Evolutionary conservation across 1,140 invertebrate species (phyloP), one percentile per base, ranked within the genome.

Genomic region (Temnothorax longispinosus): DNA sequence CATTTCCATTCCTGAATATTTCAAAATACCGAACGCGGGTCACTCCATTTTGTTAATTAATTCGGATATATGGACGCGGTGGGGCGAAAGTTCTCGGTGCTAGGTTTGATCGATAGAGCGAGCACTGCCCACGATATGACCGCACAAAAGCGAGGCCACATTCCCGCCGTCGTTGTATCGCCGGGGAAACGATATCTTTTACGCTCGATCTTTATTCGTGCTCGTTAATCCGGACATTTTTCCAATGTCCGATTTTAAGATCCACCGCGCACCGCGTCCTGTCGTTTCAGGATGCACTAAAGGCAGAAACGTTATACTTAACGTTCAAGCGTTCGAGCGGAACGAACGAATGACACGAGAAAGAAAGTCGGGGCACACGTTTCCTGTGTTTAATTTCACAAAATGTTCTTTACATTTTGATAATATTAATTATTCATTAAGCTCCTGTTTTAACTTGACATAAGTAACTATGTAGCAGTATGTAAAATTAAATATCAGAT

Each of bases 1-100:
- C 86, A 87, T 84, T 87, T 84, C 74, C 80, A 56, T 54, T 60
- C 13, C 67, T 85, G 80, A 87, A 87, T 87, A 87, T 87, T 87
- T 87, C 86, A 85, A 87, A 87, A 87, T 84, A 85, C 18, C 62
- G 44, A 56, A 84, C 78, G 27, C 65, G 47, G 65, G 67, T 72
- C 44, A 60, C 86, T 87, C 80, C 65, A 87, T 87, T 87, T 75
- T 50, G 71, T 85, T 85, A 75, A 75, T 85, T 74, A 85, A 87
- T 87, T 64, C 67, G 69, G 52, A 87, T 74, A 87, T 65, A 64
- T 65, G 47, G 60, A 38, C 50, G 69, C 58, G 50, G 18, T 15
- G 78, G 21, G 41, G 50, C 52, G 54, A 65, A 81, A 81, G 27
- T 86, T 35, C 75, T 86, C 85, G 52, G 18, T 13, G 44, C 21